Evolutionary conservation across 2,113 vertebrate genomes (phyloP).

Genomic region (Phalacrocorax brasilianus): DNA sequence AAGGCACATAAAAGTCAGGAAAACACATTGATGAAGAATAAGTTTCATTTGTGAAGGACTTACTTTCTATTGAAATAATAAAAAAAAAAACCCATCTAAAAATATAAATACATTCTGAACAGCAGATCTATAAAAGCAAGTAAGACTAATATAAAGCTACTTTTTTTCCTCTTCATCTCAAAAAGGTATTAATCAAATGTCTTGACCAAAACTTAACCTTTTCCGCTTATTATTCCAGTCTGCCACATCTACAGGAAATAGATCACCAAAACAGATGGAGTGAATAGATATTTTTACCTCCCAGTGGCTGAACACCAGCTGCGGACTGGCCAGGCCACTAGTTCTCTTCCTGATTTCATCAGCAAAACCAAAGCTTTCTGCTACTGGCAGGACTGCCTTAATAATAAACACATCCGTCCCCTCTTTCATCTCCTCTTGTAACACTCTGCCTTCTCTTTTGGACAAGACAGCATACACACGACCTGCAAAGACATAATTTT

Average conservation of each 20-base stretch:
- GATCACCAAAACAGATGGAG: slow-evolving; percentile 16
- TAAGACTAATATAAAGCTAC: background rate
- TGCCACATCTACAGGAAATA: slow-evolving; percentile 19
- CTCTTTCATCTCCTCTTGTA: slow-evolving; percentile 98
- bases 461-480: slow-evolving; percentile 92
- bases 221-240: slow-evolving; percentile 18
- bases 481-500: slow-evolving; percentile 72
- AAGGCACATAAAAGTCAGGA: background rate
- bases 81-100: background rate
- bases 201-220: slow-evolving; percentile 42
- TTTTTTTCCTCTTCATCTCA: background rate
- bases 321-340: slow-evolving; percentile 94
- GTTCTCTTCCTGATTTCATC: slow-evolving; percentile 97
- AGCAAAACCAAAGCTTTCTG: slow-evolving; percentile 96
- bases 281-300: slow-evolving; percentile 80
- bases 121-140: background rate
- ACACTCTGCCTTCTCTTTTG: slow-evolving; percentile 89
- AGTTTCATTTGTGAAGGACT: background rate
- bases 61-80: background rate
- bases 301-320: slow-evolving; percentile 98
- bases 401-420: slow-evolving; percentile 95
- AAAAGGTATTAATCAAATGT: background rate
- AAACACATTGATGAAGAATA: background rate
- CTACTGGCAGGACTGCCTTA: slow-evolving; percentile 92
- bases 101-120: background rate